Percentiles rank a stretch among this genome's conserved stretches.
phyloP scores from a whole-genome alignment of 2,888 invertebrate species.

The Actias luna region DNA sequence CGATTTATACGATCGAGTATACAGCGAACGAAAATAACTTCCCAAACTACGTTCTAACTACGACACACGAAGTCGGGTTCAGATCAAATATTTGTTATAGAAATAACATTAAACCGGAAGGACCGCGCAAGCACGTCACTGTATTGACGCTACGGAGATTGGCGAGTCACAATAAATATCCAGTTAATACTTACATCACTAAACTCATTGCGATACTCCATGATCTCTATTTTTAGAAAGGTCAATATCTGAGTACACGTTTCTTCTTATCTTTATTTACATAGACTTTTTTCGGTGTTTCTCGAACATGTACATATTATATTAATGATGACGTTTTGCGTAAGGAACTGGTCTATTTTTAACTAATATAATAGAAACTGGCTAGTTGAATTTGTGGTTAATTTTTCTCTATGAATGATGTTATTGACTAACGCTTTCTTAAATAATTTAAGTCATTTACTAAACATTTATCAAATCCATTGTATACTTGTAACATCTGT shows the following conservation, averaged over 20 bases:
- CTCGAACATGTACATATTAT: not conserved
- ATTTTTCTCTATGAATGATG: too few relatives aligned
- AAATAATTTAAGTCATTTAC: too few relatives aligned
- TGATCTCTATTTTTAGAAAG: not conserved
- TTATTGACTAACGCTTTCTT: too few relatives aligned
- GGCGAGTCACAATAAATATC: constrained; percentile 4
- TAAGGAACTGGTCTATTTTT: too few relatives aligned
- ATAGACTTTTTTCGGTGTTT: not conserved
- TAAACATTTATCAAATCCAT: too few relatives aligned
- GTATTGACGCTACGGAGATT: constrained; percentile 8
- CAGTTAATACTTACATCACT: not conserved
- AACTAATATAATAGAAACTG: too few relatives aligned
- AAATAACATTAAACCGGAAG: constrained; percentile 5
- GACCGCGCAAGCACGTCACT: not conserved
- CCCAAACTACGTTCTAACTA: constrained; percentile 8
- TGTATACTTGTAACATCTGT: too few relatives aligned
- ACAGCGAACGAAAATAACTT: constrained; percentile 4
- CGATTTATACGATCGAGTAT: not conserved
- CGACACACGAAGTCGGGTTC: not conserved
- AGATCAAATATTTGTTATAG: constrained; percentile 10
- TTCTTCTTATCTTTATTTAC: not conserved
- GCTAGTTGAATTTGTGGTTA: too few relatives aligned
- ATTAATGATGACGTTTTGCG: too few relatives aligned
- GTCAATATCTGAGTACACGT: not conserved
- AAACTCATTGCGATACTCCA: not conserved